phyloP scores from a whole-genome alignment of 2,113 vertebrate genomes.

The Pantherophis guttatus region DNA sequence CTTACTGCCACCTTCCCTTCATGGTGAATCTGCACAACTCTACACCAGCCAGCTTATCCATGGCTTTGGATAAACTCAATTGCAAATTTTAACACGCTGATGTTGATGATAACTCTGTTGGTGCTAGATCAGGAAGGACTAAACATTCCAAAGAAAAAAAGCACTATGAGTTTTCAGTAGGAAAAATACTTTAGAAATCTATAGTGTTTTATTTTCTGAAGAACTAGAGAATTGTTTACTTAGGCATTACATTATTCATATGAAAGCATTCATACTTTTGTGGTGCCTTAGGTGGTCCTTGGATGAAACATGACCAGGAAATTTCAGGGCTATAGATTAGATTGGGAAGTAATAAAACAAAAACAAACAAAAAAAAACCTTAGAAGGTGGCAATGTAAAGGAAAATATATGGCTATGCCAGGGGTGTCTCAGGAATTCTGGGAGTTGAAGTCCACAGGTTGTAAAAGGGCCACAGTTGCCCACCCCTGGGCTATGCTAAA shows the following conservation, averaged over 20 bases:
- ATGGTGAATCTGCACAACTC: neutral
- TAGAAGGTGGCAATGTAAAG: neutral
- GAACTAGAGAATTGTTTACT: neutral
- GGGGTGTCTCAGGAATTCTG: too few relatives aligned
- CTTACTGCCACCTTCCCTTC: constrained; percentile 16
- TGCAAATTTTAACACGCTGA: neutral
- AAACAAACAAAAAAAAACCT: neutral
- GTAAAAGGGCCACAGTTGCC: too few relatives aligned
- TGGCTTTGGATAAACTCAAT: neutral
- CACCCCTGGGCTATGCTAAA: neutral
- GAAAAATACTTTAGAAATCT: neutral
- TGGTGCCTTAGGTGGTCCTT: neutral
- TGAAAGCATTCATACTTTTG: neutral
- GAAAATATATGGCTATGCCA: neutral
- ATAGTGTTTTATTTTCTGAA: neutral
- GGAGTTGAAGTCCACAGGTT: too few relatives aligned
- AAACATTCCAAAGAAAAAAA: neutral
- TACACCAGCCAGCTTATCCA: neutral
- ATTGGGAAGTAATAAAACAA: neutral
- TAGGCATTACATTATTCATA: neutral
- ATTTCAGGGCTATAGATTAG: neutral
- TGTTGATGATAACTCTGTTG: neutral
- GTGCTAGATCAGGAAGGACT: neutral
- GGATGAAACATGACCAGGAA: neutral
- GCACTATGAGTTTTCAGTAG: neutral